Evolutionary conservation across 92 coral and sea anemone species (phyloP).

Genomic region (Porites lobata): DNA sequence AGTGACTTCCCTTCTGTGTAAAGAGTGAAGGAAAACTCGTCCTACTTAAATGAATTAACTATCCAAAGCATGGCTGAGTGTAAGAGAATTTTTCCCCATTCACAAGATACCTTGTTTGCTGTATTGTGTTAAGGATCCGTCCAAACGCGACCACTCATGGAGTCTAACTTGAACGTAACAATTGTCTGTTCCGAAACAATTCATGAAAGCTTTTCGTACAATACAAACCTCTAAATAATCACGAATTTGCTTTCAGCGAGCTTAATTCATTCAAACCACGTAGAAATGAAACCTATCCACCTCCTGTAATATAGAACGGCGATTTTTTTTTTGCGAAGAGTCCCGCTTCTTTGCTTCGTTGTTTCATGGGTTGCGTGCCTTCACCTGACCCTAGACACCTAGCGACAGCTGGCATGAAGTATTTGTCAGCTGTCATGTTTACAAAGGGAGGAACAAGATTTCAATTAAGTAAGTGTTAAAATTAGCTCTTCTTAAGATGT

Average conservation of each 20-base stretch:
- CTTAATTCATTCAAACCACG: slow-evolving; percentile 20
- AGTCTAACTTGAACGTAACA: neutral
- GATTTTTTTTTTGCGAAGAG: neutral
- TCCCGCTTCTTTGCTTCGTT: neutral
- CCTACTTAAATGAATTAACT: too few species aligned
- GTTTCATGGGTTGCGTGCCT: slow-evolving; percentile 14
- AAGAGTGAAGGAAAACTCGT: too few species aligned
- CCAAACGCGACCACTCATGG: too few species aligned
- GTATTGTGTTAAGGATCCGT: too few species aligned
- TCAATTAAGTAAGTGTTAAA: slow-evolving; percentile 49
- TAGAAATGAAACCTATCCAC: neutral
- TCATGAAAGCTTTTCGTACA: slow-evolving; percentile 5
- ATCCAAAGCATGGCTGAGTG: neutral
- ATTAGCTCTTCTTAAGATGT: slow-evolving; percentile 44
- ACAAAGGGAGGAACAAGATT: slow-evolving; percentile 38
- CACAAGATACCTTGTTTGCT: too few species aligned
- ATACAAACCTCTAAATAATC: neutral
- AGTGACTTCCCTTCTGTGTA: neutral
- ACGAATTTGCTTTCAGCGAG: neutral
- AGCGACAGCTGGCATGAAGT: slow-evolving; percentile 1
- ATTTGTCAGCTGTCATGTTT: slow-evolving; percentile 55
- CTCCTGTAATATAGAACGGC: too few species aligned
- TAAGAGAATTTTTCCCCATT: too few species aligned
- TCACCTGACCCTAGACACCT: neutral
- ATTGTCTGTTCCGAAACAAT: neutral